Percentiles rank a stretch among this genome's conserved stretches.
These are phyloP conservation scores for Psittacula echo DNA, from an alignment of 2,797 vertebrate genomes.

Conservation along the genomic window DNA sequence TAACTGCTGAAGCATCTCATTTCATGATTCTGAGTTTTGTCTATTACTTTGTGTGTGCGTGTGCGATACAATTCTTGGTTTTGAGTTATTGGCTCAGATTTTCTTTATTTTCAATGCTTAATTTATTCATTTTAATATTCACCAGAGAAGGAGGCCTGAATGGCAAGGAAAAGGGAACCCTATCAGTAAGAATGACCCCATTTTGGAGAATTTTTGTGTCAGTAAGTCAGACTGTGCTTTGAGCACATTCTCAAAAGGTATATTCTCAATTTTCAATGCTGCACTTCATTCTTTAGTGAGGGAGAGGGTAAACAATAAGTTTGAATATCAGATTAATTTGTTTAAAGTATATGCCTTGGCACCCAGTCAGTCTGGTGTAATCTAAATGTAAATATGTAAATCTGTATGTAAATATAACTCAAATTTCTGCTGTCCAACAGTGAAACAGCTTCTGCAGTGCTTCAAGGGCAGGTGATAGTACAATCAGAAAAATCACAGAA, in stretches of 20 bases:
- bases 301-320: not conserved
- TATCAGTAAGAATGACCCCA: not conserved
- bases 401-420: not conserved
- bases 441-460: not conserved
- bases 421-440: not conserved
- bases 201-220: not conserved
- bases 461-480: not conserved
- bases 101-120: not conserved
- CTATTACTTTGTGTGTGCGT: not conserved
- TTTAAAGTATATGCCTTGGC: not conserved
- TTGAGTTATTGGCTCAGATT: not conserved
- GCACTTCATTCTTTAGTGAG: accelerated
- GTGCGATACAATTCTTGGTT: not conserved
- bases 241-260: not conserved
- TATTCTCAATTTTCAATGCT: not conserved
- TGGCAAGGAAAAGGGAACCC: not conserved
- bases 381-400: not conserved
- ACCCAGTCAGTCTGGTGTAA: not conserved
- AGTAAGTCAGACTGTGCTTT: not conserved
- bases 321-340: not conserved
- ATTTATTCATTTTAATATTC: not conserved
- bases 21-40: not conserved
- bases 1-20: not conserved
- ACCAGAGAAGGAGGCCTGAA: not conserved
- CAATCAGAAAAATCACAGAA: not conserved